These are phyloP conservation scores for Grallaria varia DNA, from an alignment of 2,113 vertebrate genomes.

Conservation along the genomic window DNA sequence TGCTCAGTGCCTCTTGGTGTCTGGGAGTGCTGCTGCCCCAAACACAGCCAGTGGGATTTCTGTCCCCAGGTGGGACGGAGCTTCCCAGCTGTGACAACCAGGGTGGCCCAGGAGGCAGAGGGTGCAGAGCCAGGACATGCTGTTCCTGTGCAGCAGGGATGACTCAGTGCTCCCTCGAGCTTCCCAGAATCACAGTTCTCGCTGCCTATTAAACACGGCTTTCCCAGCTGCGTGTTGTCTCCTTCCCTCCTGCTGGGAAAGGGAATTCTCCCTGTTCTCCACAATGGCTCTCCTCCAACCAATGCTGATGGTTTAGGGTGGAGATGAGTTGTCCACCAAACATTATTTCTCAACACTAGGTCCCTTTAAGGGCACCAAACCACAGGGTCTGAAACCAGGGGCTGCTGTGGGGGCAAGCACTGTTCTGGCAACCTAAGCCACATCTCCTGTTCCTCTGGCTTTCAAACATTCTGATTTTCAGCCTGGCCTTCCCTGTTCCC, in stretches of 20 bases:
- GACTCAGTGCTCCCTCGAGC: background rate
- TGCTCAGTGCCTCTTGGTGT: background rate
- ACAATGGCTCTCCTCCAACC: rapidly evolving
- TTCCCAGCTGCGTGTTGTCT: rapidly evolving
- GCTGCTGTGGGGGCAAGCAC: background rate
- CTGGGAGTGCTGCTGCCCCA: background rate
- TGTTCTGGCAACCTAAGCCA: background rate
- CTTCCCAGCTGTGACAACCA: background rate
- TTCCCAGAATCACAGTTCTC: background rate
- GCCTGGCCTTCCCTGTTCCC: background rate
- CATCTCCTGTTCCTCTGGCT: background rate
- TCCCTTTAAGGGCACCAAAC: background rate
- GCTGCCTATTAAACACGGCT: rapidly evolving
- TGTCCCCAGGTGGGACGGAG: background rate
- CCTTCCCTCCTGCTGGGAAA: background rate
- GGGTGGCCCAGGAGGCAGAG: background rate
- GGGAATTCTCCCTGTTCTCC: background rate
- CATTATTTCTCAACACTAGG: background rate
- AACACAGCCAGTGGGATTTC: rapidly evolving
- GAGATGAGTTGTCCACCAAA: background rate
- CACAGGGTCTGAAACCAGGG: background rate
- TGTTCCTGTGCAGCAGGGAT: too few species aligned
- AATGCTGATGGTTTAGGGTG: rapidly evolving
- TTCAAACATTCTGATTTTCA: background rate
- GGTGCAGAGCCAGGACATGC: background rate